Evolutionary conservation across 2,797 vertebrate species (phyloP), one percentile per base, ranked within the genome.

Genomic region (Phrynocephalus vlangalii): DNA sequence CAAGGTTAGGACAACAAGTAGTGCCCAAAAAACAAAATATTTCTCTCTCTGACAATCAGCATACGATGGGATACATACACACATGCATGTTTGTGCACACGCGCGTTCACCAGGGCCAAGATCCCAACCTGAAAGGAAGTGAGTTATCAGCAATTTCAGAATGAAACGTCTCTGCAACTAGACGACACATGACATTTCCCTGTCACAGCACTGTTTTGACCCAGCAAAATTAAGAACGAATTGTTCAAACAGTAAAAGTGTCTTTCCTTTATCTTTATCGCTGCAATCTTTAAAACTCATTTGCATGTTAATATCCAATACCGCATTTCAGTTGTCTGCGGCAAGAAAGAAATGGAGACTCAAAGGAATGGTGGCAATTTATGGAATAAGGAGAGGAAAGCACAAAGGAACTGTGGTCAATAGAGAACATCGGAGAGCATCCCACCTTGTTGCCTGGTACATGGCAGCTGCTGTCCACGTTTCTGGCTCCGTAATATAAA

Each of bases 371-470:
- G 56, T 52, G n/a, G 6, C 30, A 44, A 26, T n/a, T 22, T 2
- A 9, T n/a, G 9, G 76, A 13, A 70, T 16, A 5, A 5, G 11
- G 18, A 3, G 13, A 63, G 38, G 26, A 30, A 71, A 44, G 33
- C 22, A 18, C 33, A 38, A 48, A 26, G 7, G 33, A 38, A 76
- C 9, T 76, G 33, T 20, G 22, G 6, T 9, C 33, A 38, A 38
- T 16, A 24, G 20, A 63, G 24, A 76, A 48, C 24, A 22, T 26
- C 24, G 5, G 16, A 48, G 22, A 77, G 56, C 20, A 3, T 6
- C 75, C 60, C 6, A 99, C 99, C 99, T 97, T 6, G 99, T 99
- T 90, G 99, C 99, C 85, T 99, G 99, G 94, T 99, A 99, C 98
- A 99, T 98, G 70, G 99, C 98, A 33, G 98, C 99, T 3, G 99